Conservation (phyloP, 2,113 vertebrate species). For the Myotis lucifugus region DNA sequence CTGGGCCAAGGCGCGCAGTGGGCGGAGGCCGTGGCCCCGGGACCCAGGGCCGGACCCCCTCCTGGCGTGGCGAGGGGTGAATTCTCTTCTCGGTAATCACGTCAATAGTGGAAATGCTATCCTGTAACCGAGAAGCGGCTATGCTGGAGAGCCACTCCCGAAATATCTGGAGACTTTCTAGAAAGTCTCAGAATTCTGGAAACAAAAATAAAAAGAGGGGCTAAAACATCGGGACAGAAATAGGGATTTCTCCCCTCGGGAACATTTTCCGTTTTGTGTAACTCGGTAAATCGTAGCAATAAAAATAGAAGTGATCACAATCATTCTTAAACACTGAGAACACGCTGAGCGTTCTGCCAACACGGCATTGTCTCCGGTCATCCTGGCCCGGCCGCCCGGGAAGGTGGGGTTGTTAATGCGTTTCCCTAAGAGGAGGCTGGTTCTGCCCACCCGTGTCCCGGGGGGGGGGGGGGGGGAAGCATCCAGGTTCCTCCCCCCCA, state of each 20-base stretch:
- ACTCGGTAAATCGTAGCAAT: not conserved
- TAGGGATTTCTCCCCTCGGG: not conserved
- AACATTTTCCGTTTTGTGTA: not conserved
- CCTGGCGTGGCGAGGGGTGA: no score
- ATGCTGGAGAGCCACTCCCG: not conserved
- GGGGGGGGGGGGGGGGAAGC: no score
- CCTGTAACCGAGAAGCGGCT: not conserved
- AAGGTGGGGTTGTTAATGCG: not conserved
- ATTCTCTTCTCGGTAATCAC: not conserved
- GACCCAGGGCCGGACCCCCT: no score
- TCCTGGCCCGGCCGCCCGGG: no score
- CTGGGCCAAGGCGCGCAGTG: not conserved
- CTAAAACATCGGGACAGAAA: not conserved
- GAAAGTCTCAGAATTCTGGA: not conserved
- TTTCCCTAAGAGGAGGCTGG: not conserved
- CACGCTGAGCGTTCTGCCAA: no score
- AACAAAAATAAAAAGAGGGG: not conserved
- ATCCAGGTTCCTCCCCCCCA: not conserved
- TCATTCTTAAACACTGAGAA: not conserved
- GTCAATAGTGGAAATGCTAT: no score
- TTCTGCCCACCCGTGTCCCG: not conserved
- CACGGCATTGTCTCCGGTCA: no score
- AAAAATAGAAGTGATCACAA: not conserved
- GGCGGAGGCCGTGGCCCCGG: no score
- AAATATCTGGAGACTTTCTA: not conserved